phyloP scores from a whole-genome alignment of 2,113 vertebrate genomes.

The Mastomys natalensis region DNA sequence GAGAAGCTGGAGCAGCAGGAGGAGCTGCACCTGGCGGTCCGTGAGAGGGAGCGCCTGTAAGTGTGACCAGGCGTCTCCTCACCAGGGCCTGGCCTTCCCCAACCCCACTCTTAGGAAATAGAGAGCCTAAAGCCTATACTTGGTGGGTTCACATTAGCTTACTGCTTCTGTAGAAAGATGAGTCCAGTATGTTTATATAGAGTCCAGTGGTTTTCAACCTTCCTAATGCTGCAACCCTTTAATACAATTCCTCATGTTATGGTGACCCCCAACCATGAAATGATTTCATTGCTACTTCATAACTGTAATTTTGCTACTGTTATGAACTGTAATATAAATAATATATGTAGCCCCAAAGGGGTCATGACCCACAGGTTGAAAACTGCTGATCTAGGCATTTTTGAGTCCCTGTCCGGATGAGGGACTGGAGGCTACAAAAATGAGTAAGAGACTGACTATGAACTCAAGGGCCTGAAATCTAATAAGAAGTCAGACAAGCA shows the following conservation, averaged over 20 bases:
- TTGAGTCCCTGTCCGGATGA: not conserved
- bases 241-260: not conserved
- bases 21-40: conserved; percentile 61
- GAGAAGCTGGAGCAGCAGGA: conserved; percentile 83
- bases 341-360: not conserved
- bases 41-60: conserved; percentile 83
- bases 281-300: not conserved
- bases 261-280: not conserved
- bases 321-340: not conserved
- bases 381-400: not conserved
- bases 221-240: not conserved
- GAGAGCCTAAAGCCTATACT: not conserved
- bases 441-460: not conserved
- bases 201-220: not conserved
- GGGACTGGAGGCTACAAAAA: not conserved
- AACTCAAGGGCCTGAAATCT: not conserved
- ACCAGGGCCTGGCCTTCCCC: not conserved
- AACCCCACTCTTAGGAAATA: not conserved
- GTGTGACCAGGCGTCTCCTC: not conserved
- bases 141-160: not conserved
- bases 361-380: no score
- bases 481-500: not conserved
- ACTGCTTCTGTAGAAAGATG: not conserved
- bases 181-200: not conserved
- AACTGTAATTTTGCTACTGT: not conserved